phyloP scores from a whole-genome alignment of 2,888 invertebrate genomes.

The Smittia aterrima region DNA sequence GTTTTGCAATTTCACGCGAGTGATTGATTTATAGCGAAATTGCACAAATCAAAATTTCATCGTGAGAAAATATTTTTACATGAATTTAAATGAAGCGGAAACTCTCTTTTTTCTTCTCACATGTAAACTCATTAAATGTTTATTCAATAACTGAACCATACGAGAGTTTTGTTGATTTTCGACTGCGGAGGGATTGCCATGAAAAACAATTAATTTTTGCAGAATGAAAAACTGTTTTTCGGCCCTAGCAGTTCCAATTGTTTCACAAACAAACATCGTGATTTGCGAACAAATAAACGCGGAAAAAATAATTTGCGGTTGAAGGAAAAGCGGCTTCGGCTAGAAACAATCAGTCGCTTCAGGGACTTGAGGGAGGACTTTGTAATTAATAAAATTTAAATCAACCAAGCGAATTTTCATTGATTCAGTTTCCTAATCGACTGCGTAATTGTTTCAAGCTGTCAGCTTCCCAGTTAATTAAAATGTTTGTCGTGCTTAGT shows the following conservation, averaged over 20 bases:
- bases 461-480: conserved; percentile 15
- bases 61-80: neutral
- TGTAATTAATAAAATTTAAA: neutral
- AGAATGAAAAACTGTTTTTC: neutral
- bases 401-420: too few species aligned
- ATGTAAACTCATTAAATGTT: conserved; percentile 5
- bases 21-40: neutral
- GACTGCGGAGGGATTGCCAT: conserved; percentile 10
- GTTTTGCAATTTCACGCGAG: neutral
- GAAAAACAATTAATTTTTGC: conserved; percentile 19
- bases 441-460: conserved; percentile 1
- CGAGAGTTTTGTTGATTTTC: neutral
- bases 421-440: neutral
- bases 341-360: conserved; percentile 12
- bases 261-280: conserved; percentile 11
- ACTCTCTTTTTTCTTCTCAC: neutral
- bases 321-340: neutral
- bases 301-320: neutral
- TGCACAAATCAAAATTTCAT: neutral
- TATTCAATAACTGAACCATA: conserved; percentile 10
- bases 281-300: neutral
- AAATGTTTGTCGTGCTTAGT: conserved; percentile 2
- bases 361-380: neutral
- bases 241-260: neutral
- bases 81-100: neutral